Evolutionary conservation across 2,797 vertebrate genomes (phyloP), one percentile per base, ranked within the genome.

Genomic region (Sylvilagus floridanus): DNA sequence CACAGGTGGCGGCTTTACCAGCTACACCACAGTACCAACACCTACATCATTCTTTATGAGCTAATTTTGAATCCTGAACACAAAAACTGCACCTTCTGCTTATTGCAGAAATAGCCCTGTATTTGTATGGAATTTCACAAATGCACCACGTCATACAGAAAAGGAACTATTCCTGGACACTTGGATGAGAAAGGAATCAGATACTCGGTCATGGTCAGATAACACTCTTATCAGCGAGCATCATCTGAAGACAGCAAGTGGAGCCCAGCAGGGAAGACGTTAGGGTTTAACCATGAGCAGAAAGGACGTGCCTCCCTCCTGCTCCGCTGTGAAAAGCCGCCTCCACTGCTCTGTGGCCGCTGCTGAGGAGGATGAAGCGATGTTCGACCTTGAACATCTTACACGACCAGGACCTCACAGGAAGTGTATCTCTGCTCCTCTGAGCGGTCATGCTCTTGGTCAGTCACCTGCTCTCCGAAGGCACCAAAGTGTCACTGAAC

Each of bases 21-120:
- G 42, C 42, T 47, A 47, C 42, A 47, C 42, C 42, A 9, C 42
- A 47, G 42, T 47, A 47, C 42, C 42, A 47, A 47, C 42, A 47
- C 42, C 42, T 47, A 47, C 42, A 47, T 47, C 42, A 47, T 47
- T 47, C 42, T 47, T 47, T 47, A 19, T 24, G 82, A 69, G 54
- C 7, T 95, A 86, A 65, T 78, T 94, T 91, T 89, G 68, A 91
- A 94, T 81, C 28, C 5, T 21, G 37, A 76, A 60, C 54, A 65
- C 42, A 47, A 37, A 94, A 94, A 19, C 2, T 1, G 52, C 11
- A 42, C 52, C 16, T 83, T 68, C 28, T 68, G 60, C 50, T 79
- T n/a, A 42, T 68, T 63, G 37, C 30, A 42, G 66, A 89, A 84
- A 71, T 65, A 77, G 50, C 78, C 57, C 69, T 83, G 2, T 66